Base-by-base conservation (phyloP, 2,888 invertebrate species). In the Ellobium chinense region DNA sequence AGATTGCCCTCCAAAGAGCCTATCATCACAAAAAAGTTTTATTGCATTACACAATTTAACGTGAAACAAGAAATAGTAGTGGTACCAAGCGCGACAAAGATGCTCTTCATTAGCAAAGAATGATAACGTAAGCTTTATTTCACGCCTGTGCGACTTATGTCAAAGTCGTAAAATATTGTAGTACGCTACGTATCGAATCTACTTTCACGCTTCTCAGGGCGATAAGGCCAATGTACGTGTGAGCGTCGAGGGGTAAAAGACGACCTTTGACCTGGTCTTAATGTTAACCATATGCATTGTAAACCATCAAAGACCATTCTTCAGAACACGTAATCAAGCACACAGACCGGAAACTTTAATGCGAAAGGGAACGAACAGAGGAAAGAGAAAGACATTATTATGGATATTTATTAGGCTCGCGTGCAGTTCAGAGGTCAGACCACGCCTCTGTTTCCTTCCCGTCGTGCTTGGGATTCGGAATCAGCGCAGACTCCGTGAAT, bases 401-500 rank as follows among this genome's bases (percentile, higher is more conserved):
- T n/a, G 7, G 37, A 66, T 66, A 14, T 39, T 66, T 37, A 66
- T 66, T 66, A 39, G 37, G 9, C 66, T 66, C 66, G 36, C 4
- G 37, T 24, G 9, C 2, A 36, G 66, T 12, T 66, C 39, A 9
- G 36, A 3, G 66, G 66, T 66, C 66, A 18, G 24, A 24, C 9
- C 66, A 66, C 39, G 24, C 39, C 66, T 27, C n/a, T 24, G 18
- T 46, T 46, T 46, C 12, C 63, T 12, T 66, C 36, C 14, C 37
- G 9, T 39, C 21, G 24, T 4, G 34, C 29, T 3, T 9, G 2
- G 27, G 39, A 14, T 37, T 66, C 66, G 27, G 39, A 14, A 66
- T 66, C 66, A 66, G 36, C 37, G 66, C 3, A n/a, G 66, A 24
- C 21, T 39, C 66, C 66, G 66, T 4, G 37, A 66, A 66, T 39